Evolutionary conservation across 2,888 invertebrate species (phyloP).

Genomic region (Temnothorax unifasciatus): DNA sequence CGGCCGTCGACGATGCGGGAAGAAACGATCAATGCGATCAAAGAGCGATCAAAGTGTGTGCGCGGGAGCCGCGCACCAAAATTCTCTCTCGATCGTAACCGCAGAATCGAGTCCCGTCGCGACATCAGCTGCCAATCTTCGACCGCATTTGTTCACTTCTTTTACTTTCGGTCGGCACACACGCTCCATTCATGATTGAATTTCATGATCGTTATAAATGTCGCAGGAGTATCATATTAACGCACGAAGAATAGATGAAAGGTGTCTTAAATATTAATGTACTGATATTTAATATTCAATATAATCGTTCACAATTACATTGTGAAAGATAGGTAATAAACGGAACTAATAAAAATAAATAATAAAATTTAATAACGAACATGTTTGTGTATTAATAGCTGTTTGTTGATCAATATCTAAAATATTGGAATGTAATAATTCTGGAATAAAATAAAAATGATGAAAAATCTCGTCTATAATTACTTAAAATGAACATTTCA

Average conservation of each 20-base stretch:
- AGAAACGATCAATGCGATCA: constrained; percentile 63
- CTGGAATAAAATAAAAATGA: not conserved
- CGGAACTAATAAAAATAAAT: not conserved
- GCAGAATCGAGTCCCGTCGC: constrained; percentile 78
- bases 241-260: not conserved
- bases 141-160: constrained; percentile 66
- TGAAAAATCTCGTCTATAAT: not conserved
- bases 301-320: not conserved
- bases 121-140: constrained; percentile 65
- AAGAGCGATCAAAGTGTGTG: constrained; percentile 52
- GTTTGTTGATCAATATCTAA: not conserved
- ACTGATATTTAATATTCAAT: not conserved
- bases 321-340: not conserved
- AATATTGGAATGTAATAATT: not conserved
- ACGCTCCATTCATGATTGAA: constrained; percentile 63
- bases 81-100: constrained; percentile 72
- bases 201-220: constrained; percentile 75
- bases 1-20: constrained; percentile 50
- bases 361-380: not conserved
- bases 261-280: not conserved
- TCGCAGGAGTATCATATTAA: constrained; percentile 72
- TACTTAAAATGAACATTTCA: not conserved
- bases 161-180: constrained; percentile 46
- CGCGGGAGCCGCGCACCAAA: constrained; percentile 64
- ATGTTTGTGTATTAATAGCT: not conserved